Conservation (phyloP, 2,888 invertebrate genomes). For the Troilus luridus region DNA sequence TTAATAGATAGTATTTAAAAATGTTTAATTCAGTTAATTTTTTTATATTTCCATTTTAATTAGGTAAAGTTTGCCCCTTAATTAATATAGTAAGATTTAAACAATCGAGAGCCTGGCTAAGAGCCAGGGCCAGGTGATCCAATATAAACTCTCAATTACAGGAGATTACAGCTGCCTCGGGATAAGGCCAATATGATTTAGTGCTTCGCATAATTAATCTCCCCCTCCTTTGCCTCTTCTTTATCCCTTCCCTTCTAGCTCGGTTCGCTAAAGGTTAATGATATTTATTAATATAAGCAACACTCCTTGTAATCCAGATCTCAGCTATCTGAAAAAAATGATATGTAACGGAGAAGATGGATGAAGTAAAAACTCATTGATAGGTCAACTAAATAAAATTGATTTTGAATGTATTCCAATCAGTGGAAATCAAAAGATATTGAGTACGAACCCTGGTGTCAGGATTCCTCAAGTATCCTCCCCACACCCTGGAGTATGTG, state of each 20-base stretch:
- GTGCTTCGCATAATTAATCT: slow-evolving; percentile 39
- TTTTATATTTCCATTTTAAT: neutral
- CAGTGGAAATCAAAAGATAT: too few species aligned
- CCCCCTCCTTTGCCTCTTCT: slow-evolving; percentile 21
- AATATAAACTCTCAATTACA: slow-evolving; percentile 50
- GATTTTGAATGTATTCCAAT: too few species aligned
- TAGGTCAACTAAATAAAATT: too few species aligned
- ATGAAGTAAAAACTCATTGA: too few species aligned
- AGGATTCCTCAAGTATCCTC: too few species aligned
- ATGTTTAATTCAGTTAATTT: neutral
- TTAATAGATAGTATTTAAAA: too few species aligned
- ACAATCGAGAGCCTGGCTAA: neutral
- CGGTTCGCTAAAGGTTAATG: neutral
- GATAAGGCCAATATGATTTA: slow-evolving; percentile 44
- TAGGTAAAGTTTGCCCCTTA: neutral
- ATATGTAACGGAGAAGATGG: too few species aligned
- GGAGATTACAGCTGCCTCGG: slow-evolving; percentile 30
- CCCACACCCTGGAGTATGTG: too few species aligned
- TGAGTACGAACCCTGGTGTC: too few species aligned
- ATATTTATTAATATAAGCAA: neutral
- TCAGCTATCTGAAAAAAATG: too few species aligned
- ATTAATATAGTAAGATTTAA: neutral
- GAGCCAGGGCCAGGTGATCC: neutral
- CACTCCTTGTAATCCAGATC: too few species aligned
- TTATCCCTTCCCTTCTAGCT: neutral